Percentiles rank a stretch among this genome's conserved stretches.
phyloP scores from a whole-genome alignment of 2,888 invertebrate genomes.

The Mantis religiosa region DNA sequence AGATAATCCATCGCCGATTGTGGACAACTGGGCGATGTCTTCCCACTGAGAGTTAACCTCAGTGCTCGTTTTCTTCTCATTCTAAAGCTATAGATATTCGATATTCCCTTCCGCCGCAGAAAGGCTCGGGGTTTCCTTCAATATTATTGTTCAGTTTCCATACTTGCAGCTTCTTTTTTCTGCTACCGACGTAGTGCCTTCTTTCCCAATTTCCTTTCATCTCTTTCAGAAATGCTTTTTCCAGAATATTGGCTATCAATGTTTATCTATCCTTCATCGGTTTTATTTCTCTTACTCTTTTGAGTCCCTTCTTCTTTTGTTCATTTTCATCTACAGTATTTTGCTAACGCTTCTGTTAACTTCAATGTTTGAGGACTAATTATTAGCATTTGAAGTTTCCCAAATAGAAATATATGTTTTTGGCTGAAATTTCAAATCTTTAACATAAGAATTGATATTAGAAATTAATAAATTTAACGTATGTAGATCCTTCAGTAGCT shows the following conservation, averaged over 20 bases:
- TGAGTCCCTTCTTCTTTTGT: no score
- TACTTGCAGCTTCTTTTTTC: background rate
- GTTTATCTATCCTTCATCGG: background rate
- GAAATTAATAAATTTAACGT: no score
- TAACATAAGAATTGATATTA: no score
- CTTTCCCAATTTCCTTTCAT: background rate
- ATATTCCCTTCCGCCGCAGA: background rate
- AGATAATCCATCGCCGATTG: no score
- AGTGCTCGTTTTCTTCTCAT: background rate
- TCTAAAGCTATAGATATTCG: background rate
- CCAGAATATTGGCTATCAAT: background rate
- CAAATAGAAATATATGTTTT: no score
- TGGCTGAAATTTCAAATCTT: no score
- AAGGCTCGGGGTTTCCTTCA: background rate
- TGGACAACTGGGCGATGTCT: background rate
- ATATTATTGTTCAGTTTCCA: background rate
- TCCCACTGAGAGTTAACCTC: background rate
- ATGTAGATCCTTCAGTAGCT: no score
- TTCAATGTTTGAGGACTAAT: no score
- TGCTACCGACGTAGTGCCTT: background rate
- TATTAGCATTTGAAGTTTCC: no score
- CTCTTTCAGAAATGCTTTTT: background rate
- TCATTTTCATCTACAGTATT: no score
- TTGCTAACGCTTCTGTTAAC: no score
- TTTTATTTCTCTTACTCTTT: background rate